phyloP scores from a whole-genome alignment of 2,888 invertebrate species.

The Portevinia maculata region DNA sequence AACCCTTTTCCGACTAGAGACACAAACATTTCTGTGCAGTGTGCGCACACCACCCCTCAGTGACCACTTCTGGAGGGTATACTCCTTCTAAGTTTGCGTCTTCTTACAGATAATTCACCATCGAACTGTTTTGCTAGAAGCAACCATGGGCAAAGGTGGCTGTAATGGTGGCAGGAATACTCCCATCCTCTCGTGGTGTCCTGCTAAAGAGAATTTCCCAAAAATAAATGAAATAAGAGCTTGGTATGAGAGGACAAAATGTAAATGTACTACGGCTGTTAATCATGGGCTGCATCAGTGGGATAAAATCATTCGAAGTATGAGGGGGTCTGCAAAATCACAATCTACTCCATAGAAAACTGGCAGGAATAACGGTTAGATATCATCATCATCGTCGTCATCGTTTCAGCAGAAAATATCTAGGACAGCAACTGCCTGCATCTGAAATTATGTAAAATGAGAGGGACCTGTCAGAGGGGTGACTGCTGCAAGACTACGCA shows the following conservation, averaged over 20 bases:
- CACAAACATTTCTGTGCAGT: slow-evolving; percentile 61
- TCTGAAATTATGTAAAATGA: slow-evolving; percentile 67
- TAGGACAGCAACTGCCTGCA: slow-evolving; percentile 67
- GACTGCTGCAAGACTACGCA: slow-evolving; percentile 45
- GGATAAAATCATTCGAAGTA: slow-evolving; percentile 65
- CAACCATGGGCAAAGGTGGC: slow-evolving; percentile 7
- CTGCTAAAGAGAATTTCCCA: slow-evolving; percentile 33
- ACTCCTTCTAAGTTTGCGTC: slow-evolving; percentile 58
- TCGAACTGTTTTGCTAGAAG: slow-evolving; percentile 61
- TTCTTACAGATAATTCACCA: slow-evolving; percentile 70
- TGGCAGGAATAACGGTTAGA: slow-evolving; percentile 39
- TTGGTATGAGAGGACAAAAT: slow-evolving; percentile 52
- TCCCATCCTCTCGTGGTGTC: slow-evolving; percentile 33
- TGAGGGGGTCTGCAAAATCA: slow-evolving; percentile 43
- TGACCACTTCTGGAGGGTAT: slow-evolving; percentile 33
- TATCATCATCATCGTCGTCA: slow-evolving; percentile 72
- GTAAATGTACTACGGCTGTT: slow-evolving; percentile 63
- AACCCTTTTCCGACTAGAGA: slow-evolving; percentile 45
- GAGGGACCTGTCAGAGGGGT: slow-evolving; percentile 19
- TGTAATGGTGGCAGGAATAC: slow-evolving; percentile 26
- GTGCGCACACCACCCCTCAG: slow-evolving; percentile 31
- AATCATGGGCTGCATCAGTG: slow-evolving; percentile 66
- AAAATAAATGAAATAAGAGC: slow-evolving; percentile 67
- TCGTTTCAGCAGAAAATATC: slow-evolving; percentile 66
- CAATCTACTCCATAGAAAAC: slow-evolving; percentile 38